These are phyloP conservation scores for Papilio demoleus DNA, from an alignment of 2,888 invertebrate genomes.

Conservation along the genomic window DNA sequence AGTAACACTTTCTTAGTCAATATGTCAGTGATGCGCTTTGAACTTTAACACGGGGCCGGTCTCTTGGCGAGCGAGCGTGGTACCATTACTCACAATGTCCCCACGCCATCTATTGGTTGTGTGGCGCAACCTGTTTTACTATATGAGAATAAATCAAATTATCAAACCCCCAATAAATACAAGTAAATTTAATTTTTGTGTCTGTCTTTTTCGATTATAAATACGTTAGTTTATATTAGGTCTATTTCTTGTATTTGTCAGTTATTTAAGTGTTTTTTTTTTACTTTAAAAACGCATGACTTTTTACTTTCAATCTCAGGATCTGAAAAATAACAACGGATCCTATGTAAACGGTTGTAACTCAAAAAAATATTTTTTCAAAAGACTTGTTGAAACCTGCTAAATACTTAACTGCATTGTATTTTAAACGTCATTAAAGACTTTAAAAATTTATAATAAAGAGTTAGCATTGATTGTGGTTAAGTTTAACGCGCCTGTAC, in stretches of 20 bases:
- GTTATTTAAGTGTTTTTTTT: too few species aligned
- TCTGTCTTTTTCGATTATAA: neutral
- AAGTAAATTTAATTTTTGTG: neutral
- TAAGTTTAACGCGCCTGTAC: conserved; percentile 42
- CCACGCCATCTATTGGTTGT: conserved; percentile 18
- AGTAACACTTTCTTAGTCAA: conserved; percentile 25
- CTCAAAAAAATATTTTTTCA: neutral
- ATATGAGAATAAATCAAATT: conserved; percentile 11
- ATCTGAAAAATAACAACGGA: too few species aligned
- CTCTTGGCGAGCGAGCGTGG: conserved; percentile 3
- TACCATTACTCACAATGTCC: conserved; percentile 19
- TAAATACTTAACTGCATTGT: neutral
- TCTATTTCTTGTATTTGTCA: too few species aligned
- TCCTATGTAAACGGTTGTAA: neutral
- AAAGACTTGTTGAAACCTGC: neutral
- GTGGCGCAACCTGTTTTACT: conserved; percentile 21
- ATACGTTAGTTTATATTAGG: neutral
- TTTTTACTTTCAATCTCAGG: too few species aligned
- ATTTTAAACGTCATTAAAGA: neutral
- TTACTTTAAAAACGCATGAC: too few species aligned
- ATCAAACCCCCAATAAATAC: conserved; percentile 9
- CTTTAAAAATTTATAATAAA: conserved; percentile 7
- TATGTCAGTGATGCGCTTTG: conserved; percentile 13
- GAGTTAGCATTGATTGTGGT: conserved; percentile 22
- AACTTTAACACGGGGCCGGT: conserved; percentile 29